A percentile compares a stretch with the other conserved stretches of the same genome.
Evolutionary conservation across 2,113 vertebrate genomes (phyloP).

Genomic region (Neofelis nebulosa): DNA sequence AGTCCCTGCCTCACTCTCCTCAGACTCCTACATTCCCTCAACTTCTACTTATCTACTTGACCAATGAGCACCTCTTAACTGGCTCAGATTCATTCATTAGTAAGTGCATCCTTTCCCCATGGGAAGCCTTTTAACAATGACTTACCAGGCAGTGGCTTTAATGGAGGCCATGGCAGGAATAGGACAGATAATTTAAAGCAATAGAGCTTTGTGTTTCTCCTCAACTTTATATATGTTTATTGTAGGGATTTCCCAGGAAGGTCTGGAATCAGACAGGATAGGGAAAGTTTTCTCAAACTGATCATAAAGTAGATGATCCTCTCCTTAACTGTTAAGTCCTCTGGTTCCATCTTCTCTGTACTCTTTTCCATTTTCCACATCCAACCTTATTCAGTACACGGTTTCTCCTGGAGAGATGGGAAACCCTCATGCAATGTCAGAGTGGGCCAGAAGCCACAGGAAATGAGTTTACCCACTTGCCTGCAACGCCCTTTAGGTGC

Average conservation of each 20-base stretch:
- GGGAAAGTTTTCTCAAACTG: not conserved
- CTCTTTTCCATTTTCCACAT: not conserved
- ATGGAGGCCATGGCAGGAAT: not conserved
- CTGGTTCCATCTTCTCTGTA: not conserved
- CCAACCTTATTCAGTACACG: not conserved
- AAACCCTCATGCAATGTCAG: not conserved
- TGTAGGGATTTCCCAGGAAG: not conserved
- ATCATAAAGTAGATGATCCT: not conserved
- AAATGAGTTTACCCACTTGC: not conserved
- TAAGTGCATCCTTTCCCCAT: not conserved
- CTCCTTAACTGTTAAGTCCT: not conserved
- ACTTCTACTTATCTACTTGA: not conserved
- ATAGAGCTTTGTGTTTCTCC: not conserved
- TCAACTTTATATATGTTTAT: not conserved
- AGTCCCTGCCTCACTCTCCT: not conserved
- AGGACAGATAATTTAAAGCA: not conserved
- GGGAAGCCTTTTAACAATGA: not conserved
- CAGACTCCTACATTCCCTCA: not conserved
- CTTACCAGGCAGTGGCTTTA: not conserved
- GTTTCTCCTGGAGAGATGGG: not conserved
- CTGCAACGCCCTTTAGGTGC: not conserved
- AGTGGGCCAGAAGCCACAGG: not conserved
- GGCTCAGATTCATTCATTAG: not conserved
- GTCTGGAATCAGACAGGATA: not conserved
- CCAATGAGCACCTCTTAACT: not conserved